Evolutionary conservation across 1,140 invertebrate genomes (phyloP), one percentile per base, ranked within the genome.

Genomic region (Saccostrea echinata): DNA sequence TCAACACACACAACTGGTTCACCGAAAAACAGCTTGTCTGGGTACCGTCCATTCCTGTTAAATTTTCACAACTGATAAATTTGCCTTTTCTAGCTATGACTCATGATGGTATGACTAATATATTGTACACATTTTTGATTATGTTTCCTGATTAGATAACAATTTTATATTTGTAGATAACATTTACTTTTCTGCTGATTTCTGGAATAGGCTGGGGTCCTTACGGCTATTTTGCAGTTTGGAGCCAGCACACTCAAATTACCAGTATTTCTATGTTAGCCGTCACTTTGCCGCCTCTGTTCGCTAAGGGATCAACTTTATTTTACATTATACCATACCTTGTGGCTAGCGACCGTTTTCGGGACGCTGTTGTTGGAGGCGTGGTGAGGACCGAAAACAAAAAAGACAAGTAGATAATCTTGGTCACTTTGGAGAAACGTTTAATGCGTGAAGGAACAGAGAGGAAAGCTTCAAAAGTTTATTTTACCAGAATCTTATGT

Each of bases 281-380:
- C n/a, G 87, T 90, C 24, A 84, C 84, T n/a, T 85, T 92, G 13
- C 92, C 92, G 16, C 91, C 92, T 1, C 88, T 92, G 18, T 84
- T 89, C 76, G 90, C 90, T 86, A 92, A 92, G 82, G 84, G 85
- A 18, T 88, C 85, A 52, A 88, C 87, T 16, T 61, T 85, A 16
- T 35, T 90, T 21, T 92, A 92, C 84, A 89, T 91, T 11, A 68
- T 92, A 16, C 86, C 88, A n/a, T 92, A 92, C 80, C 64, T 87
- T 13, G 85, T 90, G 16, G 86, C 84, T 71, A 91, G 86, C 87
- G 84, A 86, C 9, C 85, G 88, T 21, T 91, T 92, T 76, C 64
- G 90, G 0, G 84, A 91, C 3, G 85, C 85, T 21, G 88, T 90
- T 68, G 27, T 89, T n/a, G 84, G 88, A 43, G 43, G 68, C 6